Percentiles rank a stretch among this genome's conserved stretches.
These are phyloP conservation scores for Gonioctena quinquepunctata DNA, from an alignment of 1,140 invertebrate species.

Conservation along the genomic window DNA sequence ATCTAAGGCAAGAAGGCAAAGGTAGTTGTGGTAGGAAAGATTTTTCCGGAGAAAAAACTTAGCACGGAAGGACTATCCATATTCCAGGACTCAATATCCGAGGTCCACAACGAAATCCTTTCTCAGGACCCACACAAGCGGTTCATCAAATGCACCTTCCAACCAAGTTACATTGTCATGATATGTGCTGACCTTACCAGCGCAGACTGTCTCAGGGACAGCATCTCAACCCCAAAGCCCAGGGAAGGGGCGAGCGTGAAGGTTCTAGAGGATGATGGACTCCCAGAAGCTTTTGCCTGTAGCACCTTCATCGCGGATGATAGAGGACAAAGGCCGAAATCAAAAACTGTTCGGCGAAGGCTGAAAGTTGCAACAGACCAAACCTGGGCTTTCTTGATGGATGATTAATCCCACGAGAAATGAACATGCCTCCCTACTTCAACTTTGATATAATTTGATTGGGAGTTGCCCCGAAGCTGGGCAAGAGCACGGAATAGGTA, in stretches of 20 bases:
- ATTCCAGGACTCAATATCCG: not conserved
- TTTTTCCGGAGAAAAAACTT: too few species aligned
- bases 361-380: not conserved
- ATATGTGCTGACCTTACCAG: slow-evolving; percentile 5
- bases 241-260: slow-evolving; percentile 6
- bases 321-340: not conserved
- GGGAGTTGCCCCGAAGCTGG: not conserved
- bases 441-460: not conserved
- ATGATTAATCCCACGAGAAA: too few species aligned
- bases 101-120: not conserved
- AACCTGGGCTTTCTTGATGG: too few species aligned
- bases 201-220: slow-evolving; percentile 10
- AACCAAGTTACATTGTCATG: not conserved
- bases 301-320: not conserved
- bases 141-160: not conserved
- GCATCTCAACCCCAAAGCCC: not conserved
- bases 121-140: not conserved
- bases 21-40: too few species aligned
- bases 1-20: not conserved
- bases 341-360: not conserved
- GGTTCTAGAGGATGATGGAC: not conserved
- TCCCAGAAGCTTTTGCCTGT: not conserved
- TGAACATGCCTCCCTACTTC: not conserved
- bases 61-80: not conserved
- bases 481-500: too few species aligned